Evolutionary conservation across 2,888 invertebrate species (phyloP), one percentile per base, ranked within the genome.

Genomic region (Masnerella sp.): DNA sequence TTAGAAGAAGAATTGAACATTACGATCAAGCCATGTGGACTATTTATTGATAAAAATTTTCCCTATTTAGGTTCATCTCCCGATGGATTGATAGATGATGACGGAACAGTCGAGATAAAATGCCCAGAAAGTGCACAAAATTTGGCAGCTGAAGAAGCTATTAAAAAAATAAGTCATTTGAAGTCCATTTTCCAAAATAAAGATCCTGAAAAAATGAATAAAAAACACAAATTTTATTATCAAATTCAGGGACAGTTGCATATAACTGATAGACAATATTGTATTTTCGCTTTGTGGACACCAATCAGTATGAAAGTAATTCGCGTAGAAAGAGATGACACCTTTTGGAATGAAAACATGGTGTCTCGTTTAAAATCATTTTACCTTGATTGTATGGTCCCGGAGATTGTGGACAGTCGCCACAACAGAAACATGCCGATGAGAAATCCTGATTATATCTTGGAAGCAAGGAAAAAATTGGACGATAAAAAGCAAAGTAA

Each of bases 11-110:
- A 9, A 58, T 67, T 2, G 5, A 22, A 12, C 3, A 3, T n/a
- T n/a, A n/a, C n/a, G n/a, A n/a, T n/a, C n/a, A n/a, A n/a, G n/a
- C n/a, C n/a, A 1, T 56, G 59, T 30, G 77, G 73, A n/a, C 22
- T 78, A 1, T 71, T 73, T 22, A 71, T 76, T 2, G 74, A 76
- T 43, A 20, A 18, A 15, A 34, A 45, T 7, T 11, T 36, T 12
- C 28, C 59, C 5, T 73, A 18, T 22, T 49, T 76, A 5, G 76
- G 65, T n/a, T 52, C 68, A 7, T 43, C 73, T 1, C 71, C 75
- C 5, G 77, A 78, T 62, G 74, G 77, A 4, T n/a, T 72, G 0
- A 74, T 74, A 15, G 73, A 42, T 20, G 51, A 65, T 5, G 64
- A 78, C 20, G 69, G 61, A 0, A 15, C 70, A 9, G 67, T 72